These are phyloP conservation scores for Scaptomyza montana DNA, from an alignment of 1,140 invertebrate genomes.

Conservation along the genomic window DNA sequence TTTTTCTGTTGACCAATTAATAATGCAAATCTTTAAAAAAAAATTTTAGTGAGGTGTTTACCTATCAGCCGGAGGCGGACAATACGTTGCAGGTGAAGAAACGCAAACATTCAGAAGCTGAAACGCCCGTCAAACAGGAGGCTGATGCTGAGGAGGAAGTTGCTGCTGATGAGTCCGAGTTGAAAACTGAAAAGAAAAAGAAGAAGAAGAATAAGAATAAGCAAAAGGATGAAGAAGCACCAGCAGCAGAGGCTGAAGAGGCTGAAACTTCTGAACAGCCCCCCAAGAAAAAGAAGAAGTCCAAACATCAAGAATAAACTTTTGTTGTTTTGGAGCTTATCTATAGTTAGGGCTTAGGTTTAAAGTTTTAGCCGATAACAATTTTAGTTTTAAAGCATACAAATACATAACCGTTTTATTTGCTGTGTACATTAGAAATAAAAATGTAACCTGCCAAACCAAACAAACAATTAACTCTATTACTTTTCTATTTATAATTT, in stretches of 20 bases:
- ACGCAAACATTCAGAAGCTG: conserved; percentile 84
- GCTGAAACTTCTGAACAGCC: conserved; percentile 61
- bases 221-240: conserved; percentile 57
- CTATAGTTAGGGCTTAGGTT: conserved; percentile 41
- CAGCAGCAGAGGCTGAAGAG: conserved; percentile 74
- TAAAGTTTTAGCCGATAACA: conserved; percentile 47
- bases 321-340: conserved; percentile 14
- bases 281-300: conserved; percentile 77
- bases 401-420: conserved; percentile 42
- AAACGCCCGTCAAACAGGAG: conserved; percentile 80
- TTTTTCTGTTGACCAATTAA: background rate
- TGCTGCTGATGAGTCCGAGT: conserved; percentile 26
- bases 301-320: conserved; percentile 60
- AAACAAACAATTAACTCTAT: background rate
- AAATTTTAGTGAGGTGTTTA: conserved; percentile 86
- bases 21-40: background rate
- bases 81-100: conserved; percentile 85
- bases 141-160: conserved; percentile 42
- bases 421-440: conserved; percentile 71
- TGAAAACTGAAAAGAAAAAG: conserved; percentile 45
- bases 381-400: conserved; percentile 43
- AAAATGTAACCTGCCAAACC: conserved; percentile 58
- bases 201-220: conserved; percentile 62
- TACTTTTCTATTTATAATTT: background rate
- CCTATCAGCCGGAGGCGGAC: conserved; percentile 87